phyloP scores from a whole-genome alignment of 2,888 invertebrate genomes.

The Caenorhabditis sp. region DNA sequence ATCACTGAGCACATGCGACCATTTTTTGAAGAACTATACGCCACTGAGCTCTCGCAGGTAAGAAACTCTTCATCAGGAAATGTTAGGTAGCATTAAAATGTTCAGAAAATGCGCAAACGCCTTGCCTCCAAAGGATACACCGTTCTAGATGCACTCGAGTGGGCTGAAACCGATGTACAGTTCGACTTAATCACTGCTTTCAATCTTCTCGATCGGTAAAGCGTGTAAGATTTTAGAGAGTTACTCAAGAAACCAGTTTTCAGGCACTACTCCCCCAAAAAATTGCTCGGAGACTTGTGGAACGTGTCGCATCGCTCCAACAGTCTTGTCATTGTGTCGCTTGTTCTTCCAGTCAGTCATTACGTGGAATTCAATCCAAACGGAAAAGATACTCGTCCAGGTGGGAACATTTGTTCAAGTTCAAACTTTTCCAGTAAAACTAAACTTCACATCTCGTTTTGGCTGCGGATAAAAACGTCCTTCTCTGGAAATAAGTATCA shows the following conservation, averaged over 20 bases:
- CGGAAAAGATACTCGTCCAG: constrained; percentile 67
- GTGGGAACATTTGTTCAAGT: constrained; percentile 33
- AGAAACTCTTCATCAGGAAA: background rate
- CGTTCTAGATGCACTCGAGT: constrained; percentile 86
- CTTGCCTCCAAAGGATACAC: constrained; percentile 89
- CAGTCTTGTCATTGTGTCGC: constrained; percentile 87
- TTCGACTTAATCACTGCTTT: constrained; percentile 91
- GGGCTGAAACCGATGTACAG: constrained; percentile 69
- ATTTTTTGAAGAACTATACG: constrained; percentile 88
- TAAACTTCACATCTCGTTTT: no score
- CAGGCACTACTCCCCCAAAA: constrained; percentile 90
- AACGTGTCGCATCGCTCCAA: constrained; percentile 87
- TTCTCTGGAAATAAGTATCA: no score
- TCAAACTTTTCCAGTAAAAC: no score
- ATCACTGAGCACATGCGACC: constrained; percentile 91
- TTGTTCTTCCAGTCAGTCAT: constrained; percentile 94
- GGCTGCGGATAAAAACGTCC: no score
- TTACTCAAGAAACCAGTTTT: background rate
- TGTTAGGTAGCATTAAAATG: background rate
- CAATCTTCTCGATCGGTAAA: constrained; percentile 92
- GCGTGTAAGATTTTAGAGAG: no score
- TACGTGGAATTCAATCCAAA: constrained; percentile 89
- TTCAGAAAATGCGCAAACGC: constrained; percentile 89
- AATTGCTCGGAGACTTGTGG: constrained; percentile 89
- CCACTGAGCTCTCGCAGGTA: constrained; percentile 91